Evolutionary conservation across 2,797 vertebrate species (phyloP), one percentile per base, ranked within the genome.

Genomic region (Acanthornis magna): DNA sequence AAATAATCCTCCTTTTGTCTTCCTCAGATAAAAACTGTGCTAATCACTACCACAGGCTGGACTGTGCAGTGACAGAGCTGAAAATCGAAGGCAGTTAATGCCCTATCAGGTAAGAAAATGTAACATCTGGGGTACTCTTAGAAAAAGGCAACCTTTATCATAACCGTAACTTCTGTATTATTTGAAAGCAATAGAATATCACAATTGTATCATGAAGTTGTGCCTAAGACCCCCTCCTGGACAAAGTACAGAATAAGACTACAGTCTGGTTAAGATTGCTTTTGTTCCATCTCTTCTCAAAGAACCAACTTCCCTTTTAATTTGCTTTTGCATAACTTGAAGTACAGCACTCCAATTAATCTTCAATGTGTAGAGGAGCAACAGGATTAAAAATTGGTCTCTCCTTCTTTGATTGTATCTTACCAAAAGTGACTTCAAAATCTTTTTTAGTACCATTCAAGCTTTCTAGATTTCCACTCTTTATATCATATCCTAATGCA

Each of bases 341-440:
- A 90, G n/a, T 15, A 84, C 27, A 45, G 23, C 2, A 7, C 62
- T 66, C 67, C 89, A 66, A 55, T 97, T 96, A 99, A 66, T 99
- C 98, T 40, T 99, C 98, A 40, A 96, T 54, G 27, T 14, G 97
- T 90, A 99, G 85, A 77, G 99, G 98, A 47, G 99, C 98, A 16
- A 99, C 99, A 8, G 99, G 99, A 97, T 99, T 99, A 98, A 99
- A 99, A 47, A 99, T 88, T 1, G 99, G 99, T 60, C 99, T 98
- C 94, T 98, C 98, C 88, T 96, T 97, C 72, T 98, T 98, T 40
- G 98, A 96, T 76, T 98, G 98, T 50, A 99, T 97, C 93, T 98
- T 99, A 50, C 97, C 98, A 54, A 96, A 98, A 93, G 81, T 98
- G 73, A 86, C 96, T 93, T 99, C 99, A 97, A 99, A 99, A 95